phyloP scores from a whole-genome alignment of 2,888 invertebrate genomes.

The Pelosia muscerda region DNA sequence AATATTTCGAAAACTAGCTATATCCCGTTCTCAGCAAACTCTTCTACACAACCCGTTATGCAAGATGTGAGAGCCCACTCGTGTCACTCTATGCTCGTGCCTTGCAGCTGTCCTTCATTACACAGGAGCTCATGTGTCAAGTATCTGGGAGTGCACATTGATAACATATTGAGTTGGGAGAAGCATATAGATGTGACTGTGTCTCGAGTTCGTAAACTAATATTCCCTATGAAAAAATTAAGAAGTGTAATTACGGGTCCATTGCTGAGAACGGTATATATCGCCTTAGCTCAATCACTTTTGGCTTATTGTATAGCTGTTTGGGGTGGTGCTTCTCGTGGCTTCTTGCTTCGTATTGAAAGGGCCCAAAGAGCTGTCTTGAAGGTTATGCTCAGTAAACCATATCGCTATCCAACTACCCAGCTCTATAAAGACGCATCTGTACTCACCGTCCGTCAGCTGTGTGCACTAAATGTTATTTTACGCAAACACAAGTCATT shows the following conservation, averaged over 20 bases:
- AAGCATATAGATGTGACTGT: background rate
- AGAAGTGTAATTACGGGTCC: no score
- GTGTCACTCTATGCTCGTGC: background rate
- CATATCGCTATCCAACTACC: background rate
- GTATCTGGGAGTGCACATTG: background rate
- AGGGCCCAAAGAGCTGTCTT: no score
- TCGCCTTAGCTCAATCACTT: background rate
- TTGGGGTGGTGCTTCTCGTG: background rate
- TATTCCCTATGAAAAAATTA: background rate
- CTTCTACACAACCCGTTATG: background rate
- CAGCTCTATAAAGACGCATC: background rate
- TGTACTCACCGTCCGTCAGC: background rate
- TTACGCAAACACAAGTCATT: background rate
- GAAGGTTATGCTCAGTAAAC: no score
- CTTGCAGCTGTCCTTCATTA: slow-evolving; percentile 11
- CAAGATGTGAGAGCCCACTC: background rate
- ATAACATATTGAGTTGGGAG: background rate
- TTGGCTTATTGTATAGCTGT: background rate
- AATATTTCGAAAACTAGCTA: background rate
- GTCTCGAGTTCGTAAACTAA: background rate
- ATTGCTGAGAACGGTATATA: background rate
- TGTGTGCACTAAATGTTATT: background rate
- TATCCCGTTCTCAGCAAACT: background rate
- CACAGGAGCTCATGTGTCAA: slow-evolving; percentile 9
- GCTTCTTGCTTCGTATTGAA: no score